Evolutionary conservation across 1,140 invertebrate genomes (phyloP), one percentile per base, ranked within the genome.

Genomic region (Macrobrachium rosenbergii): DNA sequence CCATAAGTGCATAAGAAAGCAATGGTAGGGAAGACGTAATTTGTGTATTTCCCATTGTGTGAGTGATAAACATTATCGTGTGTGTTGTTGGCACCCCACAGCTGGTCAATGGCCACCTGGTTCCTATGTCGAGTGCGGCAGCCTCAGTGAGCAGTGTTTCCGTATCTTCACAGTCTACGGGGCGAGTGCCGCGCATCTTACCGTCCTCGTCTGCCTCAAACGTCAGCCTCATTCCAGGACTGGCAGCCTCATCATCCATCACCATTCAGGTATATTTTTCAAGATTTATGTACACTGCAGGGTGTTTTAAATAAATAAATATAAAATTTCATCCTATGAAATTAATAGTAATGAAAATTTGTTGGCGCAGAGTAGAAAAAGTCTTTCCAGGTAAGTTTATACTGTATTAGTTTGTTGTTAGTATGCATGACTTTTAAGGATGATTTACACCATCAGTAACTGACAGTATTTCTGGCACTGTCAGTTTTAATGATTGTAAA

Each of bases 101-200:
- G 86, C 86, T 82, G 60, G 86, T 87, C 80, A 82, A 82, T 82
- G 85, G 85, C 78, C 85, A 87, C 79, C 80, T 87, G 85, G 85
- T 87, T 43, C 85, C 85, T 37, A 87, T 87, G 85, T 87, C 85
- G 58, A 59, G 85, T 75, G 85, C 64, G n/a, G 21, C 78, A 14
- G 62, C 79, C 72, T 82, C 79, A 75, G 86, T 83, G 17, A 83
- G 80, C 86, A 88, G 80, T 83, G 80, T 88, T 82, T 84, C 82
- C 59, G 52, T 88, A 67, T 88, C 88, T 88, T 83, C 85, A 89
- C 80, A 81, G 80, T 79, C 76, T 67, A 58, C 85, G 21, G 77
- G 37, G 72, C 81, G 85, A 79, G 84, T 87, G n/a, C 88, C 73
- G 63, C 84, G 88, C 60, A 83, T 87, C 77, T 62, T 87, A 62